These are phyloP conservation scores for Trididemnum nubilum DNA, from an alignment of 23 tunicate species.

Conservation along the genomic window DNA sequence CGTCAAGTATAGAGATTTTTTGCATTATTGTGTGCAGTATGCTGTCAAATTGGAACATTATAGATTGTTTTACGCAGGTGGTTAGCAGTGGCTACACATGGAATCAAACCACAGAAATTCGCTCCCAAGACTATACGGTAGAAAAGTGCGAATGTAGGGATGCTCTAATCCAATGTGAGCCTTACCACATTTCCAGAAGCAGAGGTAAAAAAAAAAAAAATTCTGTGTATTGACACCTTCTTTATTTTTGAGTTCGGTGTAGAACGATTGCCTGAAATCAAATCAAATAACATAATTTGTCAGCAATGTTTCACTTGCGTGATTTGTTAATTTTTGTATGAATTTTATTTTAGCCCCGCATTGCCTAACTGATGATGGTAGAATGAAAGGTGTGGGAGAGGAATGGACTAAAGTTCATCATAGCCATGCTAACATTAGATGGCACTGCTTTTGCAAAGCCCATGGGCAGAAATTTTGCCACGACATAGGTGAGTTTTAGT, in stretches of 20 bases:
- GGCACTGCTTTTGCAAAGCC: slow-evolving; percentile 54
- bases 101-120: slow-evolving; percentile 76
- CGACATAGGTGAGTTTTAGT: slow-evolving; percentile 49
- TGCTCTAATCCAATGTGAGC: slow-evolving; percentile 73
- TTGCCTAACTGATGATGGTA: slow-evolving; percentile 79
- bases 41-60: too few relatives aligned
- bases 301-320: too few relatives aligned
- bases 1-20: too few relatives aligned
- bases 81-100: slow-evolving; percentile 84
- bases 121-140: slow-evolving; percentile 11
- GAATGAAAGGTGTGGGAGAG: slow-evolving; percentile 50
- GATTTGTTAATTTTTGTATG: too few relatives aligned
- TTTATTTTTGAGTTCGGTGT: background rate
- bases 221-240: too few relatives aligned
- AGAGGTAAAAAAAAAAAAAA: slow-evolving; percentile 25
- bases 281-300: too few relatives aligned
- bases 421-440: slow-evolving; percentile 44
- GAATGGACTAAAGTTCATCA: slow-evolving; percentile 66
- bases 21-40: too few relatives aligned
- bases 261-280: too few relatives aligned
- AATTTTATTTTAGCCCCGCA: slow-evolving; percentile 66
- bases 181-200: slow-evolving; percentile 35
- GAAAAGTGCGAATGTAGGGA: slow-evolving; percentile 77
- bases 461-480: slow-evolving; percentile 52
- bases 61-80: slow-evolving; percentile 69